phyloP scores from a whole-genome alignment of 2,113 vertebrate genomes.

The Hoplias malabaricus region DNA sequence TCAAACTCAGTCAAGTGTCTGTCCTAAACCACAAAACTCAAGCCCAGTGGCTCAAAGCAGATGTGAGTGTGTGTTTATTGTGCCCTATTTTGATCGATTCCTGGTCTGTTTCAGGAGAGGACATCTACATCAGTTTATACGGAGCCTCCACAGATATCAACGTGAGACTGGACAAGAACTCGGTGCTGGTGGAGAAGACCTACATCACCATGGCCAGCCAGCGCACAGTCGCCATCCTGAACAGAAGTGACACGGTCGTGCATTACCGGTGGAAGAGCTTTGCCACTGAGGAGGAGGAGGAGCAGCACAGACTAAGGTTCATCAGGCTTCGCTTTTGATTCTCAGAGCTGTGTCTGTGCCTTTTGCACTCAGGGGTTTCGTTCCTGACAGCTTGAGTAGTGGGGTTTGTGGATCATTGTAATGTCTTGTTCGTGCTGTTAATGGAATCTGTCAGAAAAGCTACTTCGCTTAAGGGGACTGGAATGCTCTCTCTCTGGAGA shows the following conservation, averaged over 20 bases:
- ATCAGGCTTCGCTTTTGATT: neutral
- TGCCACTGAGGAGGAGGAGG: slow-evolving; percentile 74
- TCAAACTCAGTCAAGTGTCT: neutral
- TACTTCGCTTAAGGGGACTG: neutral
- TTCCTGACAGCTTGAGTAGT: neutral
- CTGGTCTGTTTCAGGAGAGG: slow-evolving; percentile 75
- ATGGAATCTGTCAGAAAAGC: neutral
- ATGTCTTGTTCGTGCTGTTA: neutral
- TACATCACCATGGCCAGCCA: slow-evolving; percentile 72
- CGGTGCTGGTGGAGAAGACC: slow-evolving; percentile 73
- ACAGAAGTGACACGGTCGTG: slow-evolving; percentile 75
- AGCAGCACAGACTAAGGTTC: slow-evolving; percentile 72
- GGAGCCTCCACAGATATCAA: slow-evolving; percentile 77
- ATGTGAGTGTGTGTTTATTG: neutral
- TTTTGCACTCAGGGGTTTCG: neutral
- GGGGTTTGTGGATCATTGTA: neutral
- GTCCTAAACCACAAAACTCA: neutral
- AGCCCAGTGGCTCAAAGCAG: neutral
- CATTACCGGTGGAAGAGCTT: slow-evolving; percentile 81
- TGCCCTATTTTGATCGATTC: neutral
- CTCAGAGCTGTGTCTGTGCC: neutral
- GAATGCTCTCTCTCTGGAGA: neutral
- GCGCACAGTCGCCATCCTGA: slow-evolving; percentile 73
- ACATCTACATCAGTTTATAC: slow-evolving; percentile 71
- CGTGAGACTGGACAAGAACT: slow-evolving; percentile 76